Evolutionary conservation across 30 jellyfish, hydroid and myxozoan genomes (phyloP), one percentile per base, ranked within the genome.

Genomic region (Aurelia coerulea): DNA sequence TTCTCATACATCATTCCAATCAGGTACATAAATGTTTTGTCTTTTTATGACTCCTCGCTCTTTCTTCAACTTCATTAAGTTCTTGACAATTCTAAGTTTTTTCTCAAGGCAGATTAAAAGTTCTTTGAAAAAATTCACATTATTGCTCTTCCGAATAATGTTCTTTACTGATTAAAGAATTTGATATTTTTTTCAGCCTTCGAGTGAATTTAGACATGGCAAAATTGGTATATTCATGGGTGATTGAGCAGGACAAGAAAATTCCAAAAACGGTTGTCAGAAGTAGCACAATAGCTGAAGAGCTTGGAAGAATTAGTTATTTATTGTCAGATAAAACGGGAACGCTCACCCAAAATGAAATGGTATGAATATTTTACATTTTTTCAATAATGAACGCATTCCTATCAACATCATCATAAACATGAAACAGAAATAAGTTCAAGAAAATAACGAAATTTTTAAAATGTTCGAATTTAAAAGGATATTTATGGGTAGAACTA

Each of bases 131-230:
- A 4, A 9, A 4, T 6, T 9, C 14, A 46, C 14, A n/a, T n/a
- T n/a, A n/a, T n/a, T n/a, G n/a, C n/a, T 46, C 56, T 6, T 46
- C 56, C 6, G 8, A 46, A 6, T 46, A 46, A 4, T 46, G 1
- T 9, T 5, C 12, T 7, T 46, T 46, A 46, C 56, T 46, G 56
- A 46, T 9, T 4, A 46, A 46, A 9, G 56, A 46, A 7, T 46
- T 0, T 23, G 17, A 31, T 23, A 9, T 62, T 4, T 62, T 4
- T 59, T 92, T 75, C 37, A 93, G 98, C 83, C 78, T 93, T 67
- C 81, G 98, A 35, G 95, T 93, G 39, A 93, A 93, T 77, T 97
- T 93, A 77, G 98, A 93, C 54, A 75, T 93, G 97, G 98, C 98
- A 23, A 93, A 93, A 68, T 68, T 93, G 65, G 95, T 80, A 17